These are phyloP conservation scores for Excalfactoria chinensis DNA, from an alignment of 2,113 vertebrate genomes.

Conservation along the genomic window DNA sequence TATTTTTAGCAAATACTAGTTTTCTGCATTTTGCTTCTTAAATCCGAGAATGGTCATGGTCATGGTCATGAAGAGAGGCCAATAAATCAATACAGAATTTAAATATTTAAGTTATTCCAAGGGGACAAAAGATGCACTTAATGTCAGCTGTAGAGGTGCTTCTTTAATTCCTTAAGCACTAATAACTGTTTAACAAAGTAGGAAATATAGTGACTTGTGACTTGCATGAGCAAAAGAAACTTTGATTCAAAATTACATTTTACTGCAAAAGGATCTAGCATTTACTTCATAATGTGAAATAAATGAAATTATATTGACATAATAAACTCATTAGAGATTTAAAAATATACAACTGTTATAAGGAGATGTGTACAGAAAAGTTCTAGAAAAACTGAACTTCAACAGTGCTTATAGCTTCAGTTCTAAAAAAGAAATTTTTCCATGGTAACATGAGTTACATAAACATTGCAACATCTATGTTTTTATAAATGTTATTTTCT, in stretches of 20 bases:
- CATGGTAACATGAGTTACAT: neutral
- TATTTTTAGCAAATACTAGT: neutral
- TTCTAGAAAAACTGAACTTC: neutral
- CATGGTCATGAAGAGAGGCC: rapidly evolving
- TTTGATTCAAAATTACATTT: neutral
- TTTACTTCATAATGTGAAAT: neutral
- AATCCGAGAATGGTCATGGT: rapidly evolving
- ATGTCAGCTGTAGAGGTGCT: rapidly evolving
- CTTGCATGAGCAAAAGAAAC: neutral
- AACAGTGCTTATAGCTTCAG: neutral
- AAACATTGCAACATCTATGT: neutral
- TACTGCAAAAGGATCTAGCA: neutral
- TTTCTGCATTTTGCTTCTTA: neutral
- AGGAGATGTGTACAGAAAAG: neutral
- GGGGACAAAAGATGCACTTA: neutral
- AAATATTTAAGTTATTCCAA: neutral
- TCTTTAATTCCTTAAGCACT: neutral
- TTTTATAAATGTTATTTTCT: neutral
- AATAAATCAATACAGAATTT: neutral
- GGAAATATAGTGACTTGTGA: neutral
- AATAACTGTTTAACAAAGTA: neutral
- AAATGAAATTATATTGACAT: neutral
- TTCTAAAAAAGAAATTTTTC: neutral
- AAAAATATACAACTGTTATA: neutral
- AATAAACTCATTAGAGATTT: neutral